A percentile compares a stretch with the other conserved stretches of the same genome.
Evolutionary conservation across 2,888 invertebrate species (phyloP).

Genomic region (Apamea crenata): DNA sequence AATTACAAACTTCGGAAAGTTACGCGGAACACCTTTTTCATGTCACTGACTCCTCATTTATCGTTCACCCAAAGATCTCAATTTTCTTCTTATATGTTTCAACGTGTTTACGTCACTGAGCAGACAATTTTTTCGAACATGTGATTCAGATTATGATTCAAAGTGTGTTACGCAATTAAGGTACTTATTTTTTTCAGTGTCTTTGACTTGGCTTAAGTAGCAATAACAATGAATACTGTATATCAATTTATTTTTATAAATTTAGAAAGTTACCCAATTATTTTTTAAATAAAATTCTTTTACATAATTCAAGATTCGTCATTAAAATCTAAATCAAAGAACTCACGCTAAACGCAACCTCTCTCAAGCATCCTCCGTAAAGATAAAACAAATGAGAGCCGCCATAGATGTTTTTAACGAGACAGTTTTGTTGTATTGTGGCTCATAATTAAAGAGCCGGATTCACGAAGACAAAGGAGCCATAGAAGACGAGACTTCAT

Average conservation of each 20-base stretch:
- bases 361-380: neutral
- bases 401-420: conserved; percentile 40
- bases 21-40: neutral
- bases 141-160: no score
- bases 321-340: neutral
- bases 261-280: neutral
- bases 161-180: no score
- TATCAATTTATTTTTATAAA: neutral
- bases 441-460: conserved; percentile 56
- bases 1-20: no score
- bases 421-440: conserved; percentile 55
- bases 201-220: neutral
- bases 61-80: neutral
- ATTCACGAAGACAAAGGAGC: conserved; percentile 40
- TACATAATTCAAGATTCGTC: neutral
- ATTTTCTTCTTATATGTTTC: neutral
- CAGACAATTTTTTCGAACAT: no score
- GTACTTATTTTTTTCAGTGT: no score
- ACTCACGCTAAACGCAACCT: neutral
- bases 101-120: no score
- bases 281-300: neutral
- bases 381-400: conserved; percentile 12
- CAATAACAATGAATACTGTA: neutral
- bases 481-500: conserved; percentile 47
- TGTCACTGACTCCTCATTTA: neutral